A percentile compares a stretch with the other conserved stretches of the same genome.
phyloP scores from a whole-genome alignment of 2,797 vertebrate genomes.

The Gambelia wislizenii region DNA sequence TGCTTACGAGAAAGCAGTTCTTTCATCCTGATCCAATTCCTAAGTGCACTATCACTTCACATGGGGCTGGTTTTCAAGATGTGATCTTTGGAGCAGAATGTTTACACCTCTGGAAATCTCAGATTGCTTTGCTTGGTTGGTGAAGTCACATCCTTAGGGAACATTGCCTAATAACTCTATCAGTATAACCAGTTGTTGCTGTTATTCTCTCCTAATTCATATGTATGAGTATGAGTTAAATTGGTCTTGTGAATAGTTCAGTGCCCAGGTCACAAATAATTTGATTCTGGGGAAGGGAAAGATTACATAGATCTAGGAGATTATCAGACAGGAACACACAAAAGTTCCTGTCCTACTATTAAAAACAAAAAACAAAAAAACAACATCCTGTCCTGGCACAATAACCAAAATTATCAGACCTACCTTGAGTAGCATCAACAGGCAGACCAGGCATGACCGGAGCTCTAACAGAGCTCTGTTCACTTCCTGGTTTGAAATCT shows the following conservation, averaged over 20 bases:
- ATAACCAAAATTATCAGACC: no score
- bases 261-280: neutral
- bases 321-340: no score
- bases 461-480: no score
- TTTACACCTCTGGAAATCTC: slow-evolving; percentile 13
- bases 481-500: no score
- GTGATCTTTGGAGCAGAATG: slow-evolving; percentile 19
- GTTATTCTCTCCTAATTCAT: neutral
- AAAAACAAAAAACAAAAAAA: no score
- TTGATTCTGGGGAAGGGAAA: no score
- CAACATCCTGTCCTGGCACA: no score
- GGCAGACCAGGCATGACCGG: no score
- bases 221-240: neutral
- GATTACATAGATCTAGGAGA: no score
- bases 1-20: neutral
- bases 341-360: no score
- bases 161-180: neutral
- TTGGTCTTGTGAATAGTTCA: neutral
- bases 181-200: neutral
- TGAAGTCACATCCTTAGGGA: slow-evolving; percentile 5
- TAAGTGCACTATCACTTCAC: neutral
- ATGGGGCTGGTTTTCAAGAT: neutral
- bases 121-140: slow-evolving; percentile 17
- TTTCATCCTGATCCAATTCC: neutral
- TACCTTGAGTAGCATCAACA: no score